These are phyloP conservation scores for Chloropsis hardwickii DNA, from an alignment of 2,113 vertebrate species.

Conservation along the genomic window DNA sequence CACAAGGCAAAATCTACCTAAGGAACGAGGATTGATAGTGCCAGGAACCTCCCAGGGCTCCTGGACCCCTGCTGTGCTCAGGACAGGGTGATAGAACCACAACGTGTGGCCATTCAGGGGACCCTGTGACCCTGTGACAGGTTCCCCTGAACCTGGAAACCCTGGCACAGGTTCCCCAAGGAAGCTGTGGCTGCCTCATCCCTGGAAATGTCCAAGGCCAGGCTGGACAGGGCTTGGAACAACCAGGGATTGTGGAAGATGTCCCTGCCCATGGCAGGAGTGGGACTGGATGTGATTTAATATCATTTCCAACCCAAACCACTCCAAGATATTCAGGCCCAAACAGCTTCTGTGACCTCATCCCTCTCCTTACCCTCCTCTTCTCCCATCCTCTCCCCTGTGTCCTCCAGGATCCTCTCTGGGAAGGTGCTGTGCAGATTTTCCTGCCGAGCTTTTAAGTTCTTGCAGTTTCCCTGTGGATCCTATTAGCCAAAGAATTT, in stretches of 20 bases:
- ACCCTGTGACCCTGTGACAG: not conserved
- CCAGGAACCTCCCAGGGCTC: not conserved
- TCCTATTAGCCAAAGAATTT: slow-evolving; percentile 53
- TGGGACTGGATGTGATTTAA: not conserved
- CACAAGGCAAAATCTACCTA: not conserved
- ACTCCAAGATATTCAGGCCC: not conserved
- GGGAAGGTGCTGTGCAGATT: not conserved
- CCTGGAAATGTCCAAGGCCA: not conserved
- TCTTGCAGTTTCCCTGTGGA: slow-evolving; percentile 49
- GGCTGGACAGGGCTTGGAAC: not conserved
- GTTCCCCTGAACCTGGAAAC: too few relatives aligned
- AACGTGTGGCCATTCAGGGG: not conserved
- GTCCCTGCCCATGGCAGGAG: not conserved
- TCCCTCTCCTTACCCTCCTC: not conserved
- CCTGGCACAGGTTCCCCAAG: not conserved
- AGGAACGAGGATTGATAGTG: not conserved
- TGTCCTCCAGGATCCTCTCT: not conserved
- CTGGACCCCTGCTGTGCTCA: not conserved
- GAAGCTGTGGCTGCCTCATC: not conserved
- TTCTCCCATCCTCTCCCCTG: not conserved
- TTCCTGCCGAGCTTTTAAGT: slow-evolving; percentile 6
- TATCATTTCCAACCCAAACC: not conserved
- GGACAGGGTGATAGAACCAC: not conserved
- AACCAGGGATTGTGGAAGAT: not conserved
- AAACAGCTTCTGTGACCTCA: not conserved